Conservation (phyloP, 2,797 vertebrate species). For the Propithecus deckenii region DNA sequence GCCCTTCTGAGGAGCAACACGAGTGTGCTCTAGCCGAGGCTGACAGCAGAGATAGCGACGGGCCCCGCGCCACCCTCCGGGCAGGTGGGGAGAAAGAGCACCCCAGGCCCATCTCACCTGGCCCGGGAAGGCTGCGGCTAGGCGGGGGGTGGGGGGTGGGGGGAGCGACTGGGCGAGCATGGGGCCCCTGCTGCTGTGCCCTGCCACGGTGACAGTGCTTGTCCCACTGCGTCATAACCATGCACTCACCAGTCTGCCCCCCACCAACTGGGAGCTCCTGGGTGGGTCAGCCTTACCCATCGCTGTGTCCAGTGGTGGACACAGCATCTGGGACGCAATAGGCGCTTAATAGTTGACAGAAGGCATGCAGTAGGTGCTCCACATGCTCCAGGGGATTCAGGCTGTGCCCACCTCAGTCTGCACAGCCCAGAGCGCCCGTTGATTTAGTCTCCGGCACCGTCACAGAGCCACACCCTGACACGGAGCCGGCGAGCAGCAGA, state of each 20-base stretch:
- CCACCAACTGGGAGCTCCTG: neutral
- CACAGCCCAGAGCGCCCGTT: fast-evolving
- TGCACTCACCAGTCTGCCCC: neutral
- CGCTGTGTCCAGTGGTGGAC: fast-evolving
- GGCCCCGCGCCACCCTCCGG: neutral
- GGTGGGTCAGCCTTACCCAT: neutral
- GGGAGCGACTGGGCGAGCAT: no score
- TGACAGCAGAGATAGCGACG: neutral
- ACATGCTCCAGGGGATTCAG: no score
- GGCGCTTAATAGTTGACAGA: neutral
- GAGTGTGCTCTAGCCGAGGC: neutral
- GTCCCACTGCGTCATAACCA: neutral
- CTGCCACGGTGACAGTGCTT: neutral
- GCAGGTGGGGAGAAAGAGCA: no score
- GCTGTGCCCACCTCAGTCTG: fast-evolving
- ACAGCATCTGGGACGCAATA: neutral
- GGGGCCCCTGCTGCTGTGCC: neutral
- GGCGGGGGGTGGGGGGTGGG: neutral
- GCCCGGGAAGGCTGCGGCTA: neutral
- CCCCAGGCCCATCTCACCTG: neutral
- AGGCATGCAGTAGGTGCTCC: fast-evolving
- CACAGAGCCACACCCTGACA: no score
- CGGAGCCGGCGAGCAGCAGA: neutral
- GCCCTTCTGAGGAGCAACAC: neutral
- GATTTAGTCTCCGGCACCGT: neutral